Conservation (phyloP, 2,888 invertebrate genomes). For the Pristionchus exspectatus region DNA sequence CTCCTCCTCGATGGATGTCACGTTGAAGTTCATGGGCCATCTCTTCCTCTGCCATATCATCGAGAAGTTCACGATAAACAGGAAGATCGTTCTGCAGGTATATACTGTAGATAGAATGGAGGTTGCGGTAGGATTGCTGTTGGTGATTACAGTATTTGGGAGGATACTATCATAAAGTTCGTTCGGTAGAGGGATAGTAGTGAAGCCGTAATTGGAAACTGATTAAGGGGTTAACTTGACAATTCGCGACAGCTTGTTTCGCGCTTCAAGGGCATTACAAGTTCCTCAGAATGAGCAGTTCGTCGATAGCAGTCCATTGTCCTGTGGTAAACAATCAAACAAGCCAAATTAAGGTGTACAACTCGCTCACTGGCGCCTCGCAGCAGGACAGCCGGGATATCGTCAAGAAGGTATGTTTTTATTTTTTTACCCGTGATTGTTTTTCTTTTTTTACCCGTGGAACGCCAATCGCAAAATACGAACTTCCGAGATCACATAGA, state of each 20-base stretch:
- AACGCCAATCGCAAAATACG: too few species aligned
- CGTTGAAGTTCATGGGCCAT: slow-evolving; percentile 90
- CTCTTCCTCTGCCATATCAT: slow-evolving; percentile 95
- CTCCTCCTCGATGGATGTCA: slow-evolving; percentile 79
- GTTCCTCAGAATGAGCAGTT: too few species aligned
- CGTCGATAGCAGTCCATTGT: too few species aligned
- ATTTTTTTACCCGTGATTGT: not conserved
- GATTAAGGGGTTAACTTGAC: too few species aligned
- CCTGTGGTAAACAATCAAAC: too few species aligned
- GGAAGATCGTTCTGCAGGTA: slow-evolving; percentile 94
- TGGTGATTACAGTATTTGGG: too few species aligned
- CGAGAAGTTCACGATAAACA: slow-evolving; percentile 96
- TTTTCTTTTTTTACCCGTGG: too few species aligned
- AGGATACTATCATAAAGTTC: too few species aligned
- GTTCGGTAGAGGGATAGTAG: too few species aligned
- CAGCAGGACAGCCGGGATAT: slow-evolving; percentile 53
- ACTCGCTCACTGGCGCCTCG: slow-evolving; percentile 36
- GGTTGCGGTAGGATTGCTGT: not conserved
- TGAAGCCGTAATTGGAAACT: too few species aligned
- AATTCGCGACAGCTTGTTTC: not conserved
- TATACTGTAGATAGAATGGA: not conserved
- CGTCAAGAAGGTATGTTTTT: slow-evolving; percentile 41
- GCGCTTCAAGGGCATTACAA: not conserved
- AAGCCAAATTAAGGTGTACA: not conserved
- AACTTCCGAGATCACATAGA: too few species aligned